These are phyloP conservation scores for Calosoma granatense DNA, from an alignment of 1,140 invertebrate species.

Conservation along the genomic window DNA sequence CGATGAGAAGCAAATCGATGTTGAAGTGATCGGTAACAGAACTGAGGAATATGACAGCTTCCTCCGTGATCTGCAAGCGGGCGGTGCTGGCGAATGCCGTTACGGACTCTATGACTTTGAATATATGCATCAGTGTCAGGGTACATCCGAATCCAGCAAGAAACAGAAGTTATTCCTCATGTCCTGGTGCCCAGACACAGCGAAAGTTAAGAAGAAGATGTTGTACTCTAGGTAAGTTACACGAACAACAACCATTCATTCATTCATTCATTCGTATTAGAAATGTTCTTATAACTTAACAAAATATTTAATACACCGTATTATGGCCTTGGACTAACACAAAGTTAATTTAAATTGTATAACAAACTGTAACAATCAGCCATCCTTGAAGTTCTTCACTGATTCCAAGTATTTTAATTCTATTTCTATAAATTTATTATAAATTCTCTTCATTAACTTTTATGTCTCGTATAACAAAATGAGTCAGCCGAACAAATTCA, in stretches of 20 bases:
- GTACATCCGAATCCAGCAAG: slow-evolving; percentile 86
- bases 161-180: slow-evolving; percentile 93
- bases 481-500: no score
- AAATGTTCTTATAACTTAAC: slow-evolving; percentile 13
- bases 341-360: no score
- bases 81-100: slow-evolving; percentile 81
- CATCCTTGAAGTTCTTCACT: no score
- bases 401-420: no score
- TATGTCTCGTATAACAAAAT: no score
- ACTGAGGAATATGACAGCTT: slow-evolving; percentile 84
- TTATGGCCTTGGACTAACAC: no score
- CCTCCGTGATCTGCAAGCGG: slow-evolving; percentile 81
- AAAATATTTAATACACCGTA: no score
- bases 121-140: slow-evolving; percentile 90
- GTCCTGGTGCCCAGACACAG: slow-evolving; percentile 95
- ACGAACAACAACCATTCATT: not conserved
- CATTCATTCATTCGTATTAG: not conserved
- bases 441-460: no score
- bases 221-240: slow-evolving; percentile 71
- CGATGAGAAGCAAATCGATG: slow-evolving; percentile 89
- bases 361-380: no score
- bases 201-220: slow-evolving; percentile 99
- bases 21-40: slow-evolving; percentile 75
- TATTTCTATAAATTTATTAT: no score
- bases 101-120: slow-evolving; percentile 93